Conservation (phyloP, 2,113 vertebrate genomes). For the Myodes glareolus region DNA sequence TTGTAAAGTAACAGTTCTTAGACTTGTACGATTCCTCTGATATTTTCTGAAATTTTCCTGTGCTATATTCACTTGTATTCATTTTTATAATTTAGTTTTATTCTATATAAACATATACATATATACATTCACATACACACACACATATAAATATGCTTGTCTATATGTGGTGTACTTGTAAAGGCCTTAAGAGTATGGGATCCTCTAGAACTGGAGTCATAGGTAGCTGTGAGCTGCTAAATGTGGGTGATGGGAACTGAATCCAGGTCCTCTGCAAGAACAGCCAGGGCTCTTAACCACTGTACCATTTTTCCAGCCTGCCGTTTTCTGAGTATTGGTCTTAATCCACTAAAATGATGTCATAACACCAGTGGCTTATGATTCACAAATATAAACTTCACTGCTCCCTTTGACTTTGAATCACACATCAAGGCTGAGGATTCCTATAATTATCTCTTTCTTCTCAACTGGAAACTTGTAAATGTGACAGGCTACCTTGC, state of each 20-base stretch:
- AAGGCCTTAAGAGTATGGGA: neutral
- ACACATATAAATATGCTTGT: neutral
- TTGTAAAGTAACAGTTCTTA: neutral
- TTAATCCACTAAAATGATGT: slow-evolving; percentile 37
- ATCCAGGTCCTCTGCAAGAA: neutral
- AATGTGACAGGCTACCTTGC: neutral
- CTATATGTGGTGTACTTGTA: neutral
- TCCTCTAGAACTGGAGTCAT: neutral
- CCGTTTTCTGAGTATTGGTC: neutral
- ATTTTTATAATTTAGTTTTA: neutral
- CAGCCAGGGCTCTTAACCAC: neutral
- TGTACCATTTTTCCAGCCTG: neutral
- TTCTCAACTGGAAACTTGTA: slow-evolving; percentile 35
- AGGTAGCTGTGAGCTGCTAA: neutral
- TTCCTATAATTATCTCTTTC: slow-evolving; percentile 55
- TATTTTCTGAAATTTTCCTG: neutral
- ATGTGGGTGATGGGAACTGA: neutral
- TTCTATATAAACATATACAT: too few relatives aligned
- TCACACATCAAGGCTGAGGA: slow-evolving; percentile 7
- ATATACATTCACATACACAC: too few relatives aligned
- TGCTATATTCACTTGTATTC: neutral
- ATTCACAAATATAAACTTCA: slow-evolving; percentile 52
- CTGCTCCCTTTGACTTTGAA: slow-evolving; percentile 48
- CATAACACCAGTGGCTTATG: slow-evolving; percentile 50
- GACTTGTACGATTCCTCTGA: neutral